These are phyloP conservation scores for Zaprionus bogoriensis DNA, from an alignment of 2,888 invertebrate genomes.

Conservation along the genomic window DNA sequence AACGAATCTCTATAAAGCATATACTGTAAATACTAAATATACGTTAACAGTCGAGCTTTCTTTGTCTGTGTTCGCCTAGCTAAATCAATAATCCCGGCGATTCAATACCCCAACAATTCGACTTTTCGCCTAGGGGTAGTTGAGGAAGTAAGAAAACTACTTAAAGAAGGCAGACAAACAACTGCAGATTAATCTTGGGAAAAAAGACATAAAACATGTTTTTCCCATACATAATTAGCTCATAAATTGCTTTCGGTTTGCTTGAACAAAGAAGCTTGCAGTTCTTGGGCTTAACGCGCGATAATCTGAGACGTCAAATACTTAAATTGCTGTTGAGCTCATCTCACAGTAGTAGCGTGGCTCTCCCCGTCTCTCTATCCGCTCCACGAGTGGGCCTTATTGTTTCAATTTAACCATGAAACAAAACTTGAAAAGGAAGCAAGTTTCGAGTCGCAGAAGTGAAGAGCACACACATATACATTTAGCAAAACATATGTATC, in stretches of 20 bases:
- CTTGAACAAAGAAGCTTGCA: constrained; percentile 38
- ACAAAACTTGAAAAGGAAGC: constrained; percentile 16
- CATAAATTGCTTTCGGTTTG: constrained; percentile 54
- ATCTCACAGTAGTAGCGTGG: constrained; percentile 46
- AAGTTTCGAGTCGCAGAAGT: constrained; percentile 29
- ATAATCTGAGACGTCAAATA: constrained; percentile 43
- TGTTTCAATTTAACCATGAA: constrained; percentile 43
- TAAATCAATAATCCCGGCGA: constrained; percentile 35
- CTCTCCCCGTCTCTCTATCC: too few relatives aligned
- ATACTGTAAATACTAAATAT: too few relatives aligned
- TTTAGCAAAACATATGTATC: not conserved
- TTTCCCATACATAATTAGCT: constrained; percentile 62
- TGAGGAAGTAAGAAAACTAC: constrained; percentile 13
- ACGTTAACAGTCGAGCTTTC: too few relatives aligned
- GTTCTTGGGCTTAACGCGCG: constrained; percentile 39
- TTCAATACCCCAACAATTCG: not conserved
- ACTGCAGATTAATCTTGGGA: constrained; percentile 32
- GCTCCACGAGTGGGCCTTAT: not conserved
- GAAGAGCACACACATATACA: constrained; percentile 20
- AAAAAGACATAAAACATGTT: constrained; percentile 58
- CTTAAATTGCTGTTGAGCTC: constrained; percentile 46
- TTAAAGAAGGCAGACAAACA: constrained; percentile 22
- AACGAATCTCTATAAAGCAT: too few relatives aligned
- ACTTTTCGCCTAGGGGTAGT: not conserved
- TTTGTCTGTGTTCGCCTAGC: not conserved